Evolutionary conservation across 2,797 vertebrate species (phyloP).

Genomic region (Paramormyrops hopkinsi): DNA sequence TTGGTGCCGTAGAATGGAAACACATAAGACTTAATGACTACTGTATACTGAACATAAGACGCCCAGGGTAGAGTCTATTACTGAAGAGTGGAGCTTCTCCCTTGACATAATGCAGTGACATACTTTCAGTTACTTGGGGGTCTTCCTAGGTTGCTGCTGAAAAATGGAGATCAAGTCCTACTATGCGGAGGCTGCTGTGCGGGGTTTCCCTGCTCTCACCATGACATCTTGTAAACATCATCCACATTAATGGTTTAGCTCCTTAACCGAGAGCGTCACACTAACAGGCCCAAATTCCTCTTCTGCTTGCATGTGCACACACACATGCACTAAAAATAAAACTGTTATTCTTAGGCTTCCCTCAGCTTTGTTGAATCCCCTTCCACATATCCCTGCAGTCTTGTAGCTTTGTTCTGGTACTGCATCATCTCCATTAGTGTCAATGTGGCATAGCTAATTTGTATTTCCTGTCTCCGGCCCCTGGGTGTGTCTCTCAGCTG

Average conservation of each 20-base stretch:
- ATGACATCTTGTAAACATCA: constrained; percentile 10
- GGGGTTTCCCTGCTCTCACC: not conserved
- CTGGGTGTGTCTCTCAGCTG: not conserved
- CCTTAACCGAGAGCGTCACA: not conserved
- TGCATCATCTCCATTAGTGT: constrained; percentile 34
- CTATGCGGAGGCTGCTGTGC: not conserved
- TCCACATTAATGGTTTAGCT: not conserved
- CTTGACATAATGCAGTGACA: not conserved
- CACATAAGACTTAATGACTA: not conserved
- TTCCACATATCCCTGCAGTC: constrained; percentile 15
- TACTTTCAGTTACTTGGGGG: constrained; percentile 8
- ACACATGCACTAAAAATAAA: not conserved
- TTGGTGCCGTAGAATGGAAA: not conserved
- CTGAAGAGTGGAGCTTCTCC: not conserved
- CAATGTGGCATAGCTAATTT: constrained; percentile 42
- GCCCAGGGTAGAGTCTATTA: not conserved
- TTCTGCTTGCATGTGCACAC: not conserved
- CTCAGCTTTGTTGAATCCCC: constrained; percentile 23
- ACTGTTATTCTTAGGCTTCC: constrained; percentile 24
- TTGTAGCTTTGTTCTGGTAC: constrained; percentile 22
- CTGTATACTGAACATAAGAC: not conserved
- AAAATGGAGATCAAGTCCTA: not conserved
- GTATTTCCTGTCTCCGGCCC: not conserved
- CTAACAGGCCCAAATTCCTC: constrained; percentile 17
- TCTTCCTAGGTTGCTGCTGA: not conserved